These are phyloP conservation scores for Molorchus minor DNA, from an alignment of 2,888 invertebrate species.

Conservation along the genomic window DNA sequence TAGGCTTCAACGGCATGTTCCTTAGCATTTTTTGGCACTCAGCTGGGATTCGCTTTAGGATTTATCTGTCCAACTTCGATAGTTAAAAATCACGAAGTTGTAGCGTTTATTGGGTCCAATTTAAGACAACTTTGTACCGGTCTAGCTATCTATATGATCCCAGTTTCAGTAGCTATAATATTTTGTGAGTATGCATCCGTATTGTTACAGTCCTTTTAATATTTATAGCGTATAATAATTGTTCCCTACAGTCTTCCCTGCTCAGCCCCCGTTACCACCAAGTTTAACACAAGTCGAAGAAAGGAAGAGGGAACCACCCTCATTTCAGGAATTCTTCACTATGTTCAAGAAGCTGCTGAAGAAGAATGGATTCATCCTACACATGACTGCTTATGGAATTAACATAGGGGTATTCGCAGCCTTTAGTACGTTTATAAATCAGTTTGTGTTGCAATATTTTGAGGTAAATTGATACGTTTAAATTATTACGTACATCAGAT, in stretches of 20 bases:
- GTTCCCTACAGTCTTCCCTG: constrained; percentile 65
- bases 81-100: constrained; percentile 54
- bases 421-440: constrained; percentile 90
- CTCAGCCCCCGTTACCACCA: constrained; percentile 67
- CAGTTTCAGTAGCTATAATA: constrained; percentile 53
- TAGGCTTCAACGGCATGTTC: constrained; percentile 72
- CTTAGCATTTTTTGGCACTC: constrained; percentile 77
- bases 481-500: no score
- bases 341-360: constrained; percentile 77
- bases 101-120: constrained; percentile 54
- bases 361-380: constrained; percentile 77
- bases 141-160: constrained; percentile 66
- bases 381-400: constrained; percentile 86
- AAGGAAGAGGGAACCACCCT: constrained; percentile 25
- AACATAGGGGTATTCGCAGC: constrained; percentile 97
- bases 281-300: constrained; percentile 64
- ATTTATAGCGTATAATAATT: constrained; percentile 61
- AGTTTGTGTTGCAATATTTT: constrained; percentile 83
- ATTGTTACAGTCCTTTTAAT: constrained; percentile 24
- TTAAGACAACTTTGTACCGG: constrained; percentile 66
- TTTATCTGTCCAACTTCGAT: constrained; percentile 74
- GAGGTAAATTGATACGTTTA: no score
- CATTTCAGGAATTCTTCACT: constrained; percentile 63
- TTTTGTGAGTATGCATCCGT: constrained; percentile 32
- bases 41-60: constrained; percentile 76